A percentile compares a stretch with the other conserved stretches of the same genome.
phyloP scores from a whole-genome alignment of 2,797 vertebrate species.

The Sebastes alutus region DNA sequence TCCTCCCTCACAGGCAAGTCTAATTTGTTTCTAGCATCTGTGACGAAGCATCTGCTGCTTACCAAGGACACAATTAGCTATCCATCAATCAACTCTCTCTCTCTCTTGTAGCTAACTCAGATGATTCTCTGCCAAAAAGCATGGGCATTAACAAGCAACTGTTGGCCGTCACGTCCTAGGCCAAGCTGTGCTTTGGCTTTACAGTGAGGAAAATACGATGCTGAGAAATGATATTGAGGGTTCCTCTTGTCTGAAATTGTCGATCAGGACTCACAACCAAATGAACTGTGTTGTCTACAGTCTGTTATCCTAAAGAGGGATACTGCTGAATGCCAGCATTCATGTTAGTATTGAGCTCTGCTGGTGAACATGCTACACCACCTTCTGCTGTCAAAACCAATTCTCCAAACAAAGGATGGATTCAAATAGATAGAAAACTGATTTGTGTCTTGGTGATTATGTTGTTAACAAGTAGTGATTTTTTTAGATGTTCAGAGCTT shows the following conservation, averaged over 20 bases:
- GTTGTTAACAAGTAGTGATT: neutral
- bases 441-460: neutral
- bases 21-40: constrained; percentile 77
- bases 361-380: neutral
- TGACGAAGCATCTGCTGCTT: constrained; percentile 77
- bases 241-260: constrained; percentile 25
- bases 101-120: constrained; percentile 53
- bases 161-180: constrained; percentile 47
- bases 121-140: constrained; percentile 67
- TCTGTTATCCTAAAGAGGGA: constrained; percentile 23
- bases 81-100: constrained; percentile 71
- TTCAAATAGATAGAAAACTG: neutral
- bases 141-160: constrained; percentile 64
- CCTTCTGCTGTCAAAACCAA: neutral
- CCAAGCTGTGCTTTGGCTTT: constrained; percentile 54
- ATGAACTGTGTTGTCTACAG: constrained; percentile 18
- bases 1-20: constrained; percentile 52
- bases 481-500: neutral
- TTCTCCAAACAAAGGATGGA: neutral
- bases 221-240: constrained; percentile 27
- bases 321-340: neutral
- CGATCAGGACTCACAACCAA: neutral
- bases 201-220: constrained; percentile 14
- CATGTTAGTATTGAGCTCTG: neutral
- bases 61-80: constrained; percentile 74